Evolutionary conservation across 2,888 invertebrate genomes (phyloP).

Genomic region (Eristalinus sepulchralis): DNA sequence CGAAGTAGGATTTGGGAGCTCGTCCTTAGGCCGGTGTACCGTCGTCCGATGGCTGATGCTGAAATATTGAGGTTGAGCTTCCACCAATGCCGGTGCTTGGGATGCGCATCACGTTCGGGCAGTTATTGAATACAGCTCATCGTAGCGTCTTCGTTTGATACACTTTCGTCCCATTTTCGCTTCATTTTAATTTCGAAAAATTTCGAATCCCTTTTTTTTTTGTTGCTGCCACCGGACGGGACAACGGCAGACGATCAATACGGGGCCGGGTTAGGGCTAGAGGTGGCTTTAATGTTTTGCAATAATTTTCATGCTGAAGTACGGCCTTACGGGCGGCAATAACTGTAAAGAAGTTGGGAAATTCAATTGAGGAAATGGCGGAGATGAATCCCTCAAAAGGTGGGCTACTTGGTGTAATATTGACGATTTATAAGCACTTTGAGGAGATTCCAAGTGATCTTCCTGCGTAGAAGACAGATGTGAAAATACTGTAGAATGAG

Average conservation of each 20-base stretch:
- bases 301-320: constrained; percentile 38
- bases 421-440: background rate
- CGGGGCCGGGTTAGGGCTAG: background rate
- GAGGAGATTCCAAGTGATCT: too few relatives aligned
- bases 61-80: constrained; percentile 58
- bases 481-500: too few relatives aligned
- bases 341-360: background rate
- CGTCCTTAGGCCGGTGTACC: constrained; percentile 18
- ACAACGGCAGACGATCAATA: background rate
- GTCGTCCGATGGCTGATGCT: constrained; percentile 25
- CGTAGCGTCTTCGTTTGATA: constrained; percentile 68
- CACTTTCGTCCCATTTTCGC: constrained; percentile 64
- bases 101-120: constrained; percentile 63
- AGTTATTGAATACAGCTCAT: constrained; percentile 71
- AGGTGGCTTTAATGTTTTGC: constrained; percentile 43
- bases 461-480: too few relatives aligned
- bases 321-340: constrained; percentile 7
- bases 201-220: constrained; percentile 19
- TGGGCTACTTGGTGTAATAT: background rate
- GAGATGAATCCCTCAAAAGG: background rate
- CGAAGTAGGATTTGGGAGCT: constrained; percentile 21
- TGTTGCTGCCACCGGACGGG: background rate
- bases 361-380: background rate
- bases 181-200: constrained; percentile 60
- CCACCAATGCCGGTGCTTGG: constrained; percentile 1